Base-by-base conservation (phyloP, 2,888 invertebrate species). In the Dolichomitus sp. region DNA sequence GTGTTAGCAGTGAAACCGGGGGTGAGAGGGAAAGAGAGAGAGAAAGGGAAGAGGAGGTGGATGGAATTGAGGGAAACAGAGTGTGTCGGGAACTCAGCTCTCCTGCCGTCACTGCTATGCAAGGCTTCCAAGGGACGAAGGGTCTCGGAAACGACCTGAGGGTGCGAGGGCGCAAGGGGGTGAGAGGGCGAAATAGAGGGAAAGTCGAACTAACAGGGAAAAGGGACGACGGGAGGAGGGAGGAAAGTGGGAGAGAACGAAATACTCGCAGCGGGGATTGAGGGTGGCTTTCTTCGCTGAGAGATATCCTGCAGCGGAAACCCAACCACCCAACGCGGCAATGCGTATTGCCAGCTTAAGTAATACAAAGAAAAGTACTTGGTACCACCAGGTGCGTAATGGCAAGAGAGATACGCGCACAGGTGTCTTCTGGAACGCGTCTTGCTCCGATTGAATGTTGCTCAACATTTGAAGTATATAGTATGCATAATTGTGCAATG, bases 261-360 rank as follows among this genome's bases (percentile, higher is more conserved):
- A 91, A 91, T 91, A 90, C 91, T 91, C 91, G 91, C 89, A 89
- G 90, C 89, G 89, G 61, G 61, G 73, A 33, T 73, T 37, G 73
- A 91, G 91, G 92, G 90, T 92, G 89, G 91, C 91, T 93, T 92
- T 91, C 89, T 89, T 88, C 84, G 89, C 88, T 89, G 89, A 91
- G 92, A 92, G 92, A 92, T 91, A 92, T 91, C 89, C 88, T 88
- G 80, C 88, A 87, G 88, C 87, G 89, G 89, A 89, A 89, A 74
- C 74, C 65, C 66, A 45, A 72, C 63, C 75, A 27, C 30, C 57
- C 50, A 37, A 70, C 30, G 63, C 50, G 40, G 69, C 48, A 66
- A 70, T 57, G 48, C 68, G 54, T 73, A 69, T 81, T 63, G 70
- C 61, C 19, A 40, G 69, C 57, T 84, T 66, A 40, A 80, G 68